Evolutionary conservation across 1,140 invertebrate species (phyloP), one percentile per base, ranked within the genome.

Genomic region (Aphidius ervi): DNA sequence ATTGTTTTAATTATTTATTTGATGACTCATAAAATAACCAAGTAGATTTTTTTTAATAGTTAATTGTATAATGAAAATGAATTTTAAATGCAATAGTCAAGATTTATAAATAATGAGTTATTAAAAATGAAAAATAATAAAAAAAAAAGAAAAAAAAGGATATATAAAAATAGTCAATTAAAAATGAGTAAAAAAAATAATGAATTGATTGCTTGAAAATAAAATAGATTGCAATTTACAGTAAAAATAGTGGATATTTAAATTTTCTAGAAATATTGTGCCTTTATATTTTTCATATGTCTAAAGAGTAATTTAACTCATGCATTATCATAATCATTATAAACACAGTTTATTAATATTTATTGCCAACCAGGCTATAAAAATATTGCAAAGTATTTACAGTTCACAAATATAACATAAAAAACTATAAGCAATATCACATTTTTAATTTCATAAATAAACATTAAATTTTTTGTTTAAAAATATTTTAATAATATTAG

Each of bases 371-470:
- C 69, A 72, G 65, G 68, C 69, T 71, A 66, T 66, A 68, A 70
- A 70, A 74, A 74, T 69, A 76, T 75, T 72, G 75, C 74, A 67
- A 73, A 76, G 75, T 76, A 76, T 77, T 74, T 70, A 74, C 68
- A 68, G 56, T 64, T 31, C 23, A 31, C 23, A 31, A 31, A 31
- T 31, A 31, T 31, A 31, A 3, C 4, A 31, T 3, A 3, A 31
- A 31, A 31, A 31, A 31, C 23, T 31, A 31, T 31, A 31, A 31
- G 23, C 39, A 8, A 71, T 75, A 67, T 73, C 64, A 63, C 68
- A 64, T 68, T 66, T 61, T 45, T 61, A 62, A 45, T 43, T 59
- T 52, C 47, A 20, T 67, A 49, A 45, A 58, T 65, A 56, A 59
- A 57, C 63, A 61, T 66, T 31, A 31, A 55, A 60, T 55, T 16